Base-by-base conservation (phyloP, 1,140 invertebrate species). In the Diplogasteroides magnus region DNA sequence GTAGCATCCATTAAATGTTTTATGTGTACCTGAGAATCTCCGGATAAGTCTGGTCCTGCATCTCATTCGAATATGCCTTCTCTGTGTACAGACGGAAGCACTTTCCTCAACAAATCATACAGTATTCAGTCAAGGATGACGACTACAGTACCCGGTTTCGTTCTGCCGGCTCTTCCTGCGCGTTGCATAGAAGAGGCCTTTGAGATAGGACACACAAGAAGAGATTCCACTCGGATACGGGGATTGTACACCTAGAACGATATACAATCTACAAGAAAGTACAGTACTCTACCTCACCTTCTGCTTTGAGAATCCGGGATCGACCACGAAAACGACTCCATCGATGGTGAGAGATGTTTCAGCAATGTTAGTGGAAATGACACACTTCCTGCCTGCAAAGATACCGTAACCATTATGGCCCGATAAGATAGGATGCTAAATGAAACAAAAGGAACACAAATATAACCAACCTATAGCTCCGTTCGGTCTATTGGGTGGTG, bases 301-400 rank as follows among this genome's bases (percentile, higher is more conserved):
- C 84, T 99, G 97, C 84, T 99, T 99, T 0, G 95, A 93, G 87
- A 99, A 99, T 19, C 97, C 97, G n/a, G 97, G 95, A 87, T 99
- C 97, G 81, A 99, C 98, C 0, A 99, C 97, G 86, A 97, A 99
- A 3, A 98, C 96, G n/a, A 99, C 94, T 69, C 97, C 97, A 82
- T 99, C 97, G 79, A 99, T 99, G 0, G 97, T 99, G 2, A 99
- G 85, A 0, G 95, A 98, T 0, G 97, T 99, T 87, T 99, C 97
- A 0, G 97, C 97, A 77, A 99, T 98, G 83, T 99, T 99, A 0
- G 97, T 99, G 0, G 95, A 97, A 0, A 99, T 93, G 0, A 99
- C 95, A 26, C 95, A 83, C 72, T 82, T 82, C 14, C 80, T 64
- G 48, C 79, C 78, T 77, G 29, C 31, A 62, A 76, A 26, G 29